Base-by-base conservation (phyloP, 1,140 invertebrate species). In the Ptiloglossa arizonensis region DNA sequence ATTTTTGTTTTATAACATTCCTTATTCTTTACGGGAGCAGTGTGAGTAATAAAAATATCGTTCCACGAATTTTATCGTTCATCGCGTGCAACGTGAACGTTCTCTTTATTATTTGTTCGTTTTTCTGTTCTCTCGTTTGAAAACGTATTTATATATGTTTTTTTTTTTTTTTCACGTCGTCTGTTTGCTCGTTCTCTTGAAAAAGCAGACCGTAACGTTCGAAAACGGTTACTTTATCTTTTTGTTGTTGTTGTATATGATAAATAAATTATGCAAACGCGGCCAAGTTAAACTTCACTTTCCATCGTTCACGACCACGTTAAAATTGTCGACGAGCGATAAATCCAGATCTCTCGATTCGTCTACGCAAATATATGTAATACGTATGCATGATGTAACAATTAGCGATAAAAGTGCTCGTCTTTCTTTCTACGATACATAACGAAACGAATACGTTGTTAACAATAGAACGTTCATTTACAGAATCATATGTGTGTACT, bases 21-120 rank as follows among this genome's bases (percentile, higher is more conserved):
- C 59, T 80, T 77, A 85, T 76, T 85, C 76, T 81, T 70, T 77
- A 83, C 78, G 78, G 76, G 71, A 75, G 52, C 85, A 69, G 35
- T 79, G 78, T 75, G 80, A 83, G 80, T 80, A 82, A 84, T 86
- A 88, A 86, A 80, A 85, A 87, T 82, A 80, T 77, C 32, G 63
- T 83, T 87, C 71, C 50, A 79, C 80, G 85, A 85, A 77, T 69
- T 54, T 68, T 5, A 68, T 57, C 63, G 50, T 75, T 72, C 63
- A 38, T 15, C 22, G 22, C 41, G 48, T 50, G 35, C 60, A 29
- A 56, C 52, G 22, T 22, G 63, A 67, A 74, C 72, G 50, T 17
- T 27, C 22, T 8, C 9, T n/a, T 24, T 32, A 22, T 54, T 75
- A 68, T 62, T 22, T 13, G 19, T 46, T 75, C 35, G 27, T 46